Percentiles rank a stretch among this genome's conserved stretches.
phyloP scores from a whole-genome alignment of 2,113 vertebrate species.

The Oxyura jamaicensis region DNA sequence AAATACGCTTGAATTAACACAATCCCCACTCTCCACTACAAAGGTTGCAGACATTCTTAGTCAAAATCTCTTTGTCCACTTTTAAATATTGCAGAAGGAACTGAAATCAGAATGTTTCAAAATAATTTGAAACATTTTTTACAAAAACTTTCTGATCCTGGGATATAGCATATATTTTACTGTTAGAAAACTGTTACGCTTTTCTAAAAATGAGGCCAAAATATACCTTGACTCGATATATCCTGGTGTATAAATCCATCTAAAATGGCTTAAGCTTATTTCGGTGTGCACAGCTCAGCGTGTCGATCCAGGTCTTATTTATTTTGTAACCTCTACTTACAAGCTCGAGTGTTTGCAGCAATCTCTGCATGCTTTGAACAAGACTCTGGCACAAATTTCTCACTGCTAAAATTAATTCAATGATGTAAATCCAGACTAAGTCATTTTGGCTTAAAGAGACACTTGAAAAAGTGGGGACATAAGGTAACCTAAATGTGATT shows the following conservation, averaged over 20 bases:
- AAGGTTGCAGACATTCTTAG: not conserved
- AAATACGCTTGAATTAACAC: not conserved
- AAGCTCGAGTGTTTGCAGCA: not conserved
- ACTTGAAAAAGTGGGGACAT: not conserved
- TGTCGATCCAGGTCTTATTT: not conserved
- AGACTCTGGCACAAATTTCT: not conserved
- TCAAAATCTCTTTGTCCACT: not conserved
- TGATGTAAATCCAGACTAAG: not conserved
- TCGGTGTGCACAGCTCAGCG: not conserved
- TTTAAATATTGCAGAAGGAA: not conserved
- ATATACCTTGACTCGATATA: not conserved
- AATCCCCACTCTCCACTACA: rapidly evolving
- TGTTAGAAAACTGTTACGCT: not conserved
- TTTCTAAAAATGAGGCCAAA: not conserved
- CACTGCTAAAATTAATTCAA: not conserved
- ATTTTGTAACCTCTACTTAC: not conserved
- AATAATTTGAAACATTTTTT: not conserved
- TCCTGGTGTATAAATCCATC: not conserved
- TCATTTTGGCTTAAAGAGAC: not conserved
- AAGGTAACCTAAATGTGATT: not conserved
- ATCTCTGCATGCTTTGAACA: not conserved
- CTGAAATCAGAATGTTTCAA: not conserved
- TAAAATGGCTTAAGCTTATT: not conserved
- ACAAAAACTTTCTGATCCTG: not conserved
- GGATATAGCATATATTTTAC: not conserved